A percentile compares a stretch with the other conserved stretches of the same genome.
Conservation (phyloP, 1,140 invertebrate species). For the Magallana angulata region DNA sequence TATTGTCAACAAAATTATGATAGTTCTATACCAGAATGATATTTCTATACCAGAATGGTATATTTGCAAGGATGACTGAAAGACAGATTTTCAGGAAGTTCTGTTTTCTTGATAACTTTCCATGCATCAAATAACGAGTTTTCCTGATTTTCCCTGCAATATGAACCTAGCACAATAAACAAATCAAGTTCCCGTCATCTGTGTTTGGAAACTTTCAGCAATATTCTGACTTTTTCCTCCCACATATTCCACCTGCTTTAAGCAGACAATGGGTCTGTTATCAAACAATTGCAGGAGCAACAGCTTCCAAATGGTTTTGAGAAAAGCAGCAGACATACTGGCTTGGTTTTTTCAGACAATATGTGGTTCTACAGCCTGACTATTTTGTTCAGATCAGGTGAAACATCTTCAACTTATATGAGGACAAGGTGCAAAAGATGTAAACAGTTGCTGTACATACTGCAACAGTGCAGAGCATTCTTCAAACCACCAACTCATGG, state of each 20-base stretch:
- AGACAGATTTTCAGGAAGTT: neutral
- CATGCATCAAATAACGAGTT: neutral
- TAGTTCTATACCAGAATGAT: neutral
- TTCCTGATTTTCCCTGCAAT: neutral
- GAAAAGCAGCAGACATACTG: neutral
- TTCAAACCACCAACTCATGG: too few relatives aligned
- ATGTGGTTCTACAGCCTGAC: too few relatives aligned
- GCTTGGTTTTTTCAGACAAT: neutral
- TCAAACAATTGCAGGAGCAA: neutral
- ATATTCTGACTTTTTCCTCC: neutral
- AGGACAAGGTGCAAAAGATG: too few relatives aligned
- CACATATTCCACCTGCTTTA: slow-evolving; percentile 15
- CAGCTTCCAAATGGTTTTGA: neutral
- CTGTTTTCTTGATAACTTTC: neutral
- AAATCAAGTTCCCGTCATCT: neutral
- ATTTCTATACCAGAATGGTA: neutral
- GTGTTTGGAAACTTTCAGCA: slow-evolving; percentile 20
- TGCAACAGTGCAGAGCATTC: too few relatives aligned
- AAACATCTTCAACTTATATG: too few relatives aligned
- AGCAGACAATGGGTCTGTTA: slow-evolving; percentile 5
- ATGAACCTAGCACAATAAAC: slow-evolving; percentile 5
- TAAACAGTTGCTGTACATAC: too few relatives aligned
- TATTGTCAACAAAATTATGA: too few relatives aligned
- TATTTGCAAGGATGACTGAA: neutral
- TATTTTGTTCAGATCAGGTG: too few relatives aligned